phyloP scores from a whole-genome alignment of 2,888 invertebrate species.

The Acronicta leporina region DNA sequence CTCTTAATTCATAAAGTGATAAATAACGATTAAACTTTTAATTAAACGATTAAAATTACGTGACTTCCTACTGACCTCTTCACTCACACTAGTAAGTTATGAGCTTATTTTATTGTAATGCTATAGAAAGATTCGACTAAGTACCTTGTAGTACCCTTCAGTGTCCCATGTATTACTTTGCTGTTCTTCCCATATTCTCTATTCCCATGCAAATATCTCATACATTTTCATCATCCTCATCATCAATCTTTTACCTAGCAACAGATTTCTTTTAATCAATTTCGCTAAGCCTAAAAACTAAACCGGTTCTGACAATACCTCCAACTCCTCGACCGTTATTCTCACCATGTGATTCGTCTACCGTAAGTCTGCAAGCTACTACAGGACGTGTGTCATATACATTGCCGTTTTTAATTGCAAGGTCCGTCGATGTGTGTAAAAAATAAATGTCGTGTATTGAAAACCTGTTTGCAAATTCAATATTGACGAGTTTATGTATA shows the following conservation, averaged over 20 bases:
- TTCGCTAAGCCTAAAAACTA: conserved; percentile 7
- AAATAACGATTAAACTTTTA: too few species aligned
- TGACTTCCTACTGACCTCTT: too few species aligned
- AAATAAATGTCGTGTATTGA: conserved; percentile 20
- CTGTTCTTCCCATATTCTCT: too few species aligned
- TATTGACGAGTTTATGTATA: not conserved
- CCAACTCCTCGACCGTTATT: conserved; percentile 34
- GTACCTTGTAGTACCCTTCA: too few species aligned
- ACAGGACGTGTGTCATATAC: conserved; percentile 27
- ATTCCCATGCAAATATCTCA: too few species aligned
- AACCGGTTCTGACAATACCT: conserved; percentile 33
- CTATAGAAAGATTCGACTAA: too few species aligned
- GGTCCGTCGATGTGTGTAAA: conserved; percentile 2
- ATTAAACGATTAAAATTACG: too few species aligned
- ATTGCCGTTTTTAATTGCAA: conserved; percentile 32
- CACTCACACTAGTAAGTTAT: too few species aligned
- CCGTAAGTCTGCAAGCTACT: conserved; percentile 30
- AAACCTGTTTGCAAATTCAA: conserved; percentile 23
- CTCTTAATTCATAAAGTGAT: too few species aligned
- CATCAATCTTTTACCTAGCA: conserved; percentile 5
- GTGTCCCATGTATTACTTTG: not conserved
- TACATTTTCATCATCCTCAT: not conserved
- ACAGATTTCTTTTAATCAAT: conserved; percentile 21
- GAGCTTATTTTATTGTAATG: too few species aligned
- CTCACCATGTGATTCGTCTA: conserved; percentile 26